Conservation (phyloP, 2,888 invertebrate species). For the Drosophila antonietae region DNA sequence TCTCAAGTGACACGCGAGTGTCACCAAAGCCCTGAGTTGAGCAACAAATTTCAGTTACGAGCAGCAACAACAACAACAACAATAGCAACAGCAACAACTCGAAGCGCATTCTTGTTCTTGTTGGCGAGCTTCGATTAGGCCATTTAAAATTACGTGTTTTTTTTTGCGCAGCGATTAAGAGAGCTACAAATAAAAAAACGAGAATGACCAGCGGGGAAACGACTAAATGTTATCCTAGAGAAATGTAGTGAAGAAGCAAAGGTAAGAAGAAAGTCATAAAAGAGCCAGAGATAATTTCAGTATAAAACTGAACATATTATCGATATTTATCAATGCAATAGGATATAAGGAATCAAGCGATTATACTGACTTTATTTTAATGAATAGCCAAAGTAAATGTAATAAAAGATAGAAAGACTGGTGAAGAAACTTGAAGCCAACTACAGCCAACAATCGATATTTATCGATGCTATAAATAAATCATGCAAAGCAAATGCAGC, state of each 20-base stretch:
- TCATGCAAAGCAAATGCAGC: not conserved
- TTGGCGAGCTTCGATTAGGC: constrained; percentile 52
- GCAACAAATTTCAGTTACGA: constrained; percentile 46
- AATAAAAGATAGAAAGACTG: too few relatives aligned
- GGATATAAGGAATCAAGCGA: too few relatives aligned
- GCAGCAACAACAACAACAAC: not conserved
- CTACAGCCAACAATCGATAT: not conserved
- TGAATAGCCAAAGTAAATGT: too few relatives aligned
- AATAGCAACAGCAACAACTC: constrained; percentile 9
- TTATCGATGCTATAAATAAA: not conserved
- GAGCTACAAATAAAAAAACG: not conserved
- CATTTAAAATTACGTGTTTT: constrained; percentile 50
- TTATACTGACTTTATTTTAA: too few relatives aligned
- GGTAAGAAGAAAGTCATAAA: too few relatives aligned
- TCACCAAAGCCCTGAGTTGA: constrained; percentile 44
- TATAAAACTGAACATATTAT: too few relatives aligned
- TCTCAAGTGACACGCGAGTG: constrained; percentile 83
- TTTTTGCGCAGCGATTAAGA: constrained; percentile 21
- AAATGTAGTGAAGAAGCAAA: not conserved
- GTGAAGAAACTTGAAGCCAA: too few relatives aligned
- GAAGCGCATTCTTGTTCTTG: constrained; percentile 37
- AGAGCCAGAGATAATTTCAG: not conserved
- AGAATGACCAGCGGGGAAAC: too few relatives aligned
- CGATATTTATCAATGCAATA: too few relatives aligned
- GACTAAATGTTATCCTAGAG: not conserved